Base-by-base conservation (phyloP, 2,113 vertebrate genomes). In the Pterophyllum scalare region DNA sequence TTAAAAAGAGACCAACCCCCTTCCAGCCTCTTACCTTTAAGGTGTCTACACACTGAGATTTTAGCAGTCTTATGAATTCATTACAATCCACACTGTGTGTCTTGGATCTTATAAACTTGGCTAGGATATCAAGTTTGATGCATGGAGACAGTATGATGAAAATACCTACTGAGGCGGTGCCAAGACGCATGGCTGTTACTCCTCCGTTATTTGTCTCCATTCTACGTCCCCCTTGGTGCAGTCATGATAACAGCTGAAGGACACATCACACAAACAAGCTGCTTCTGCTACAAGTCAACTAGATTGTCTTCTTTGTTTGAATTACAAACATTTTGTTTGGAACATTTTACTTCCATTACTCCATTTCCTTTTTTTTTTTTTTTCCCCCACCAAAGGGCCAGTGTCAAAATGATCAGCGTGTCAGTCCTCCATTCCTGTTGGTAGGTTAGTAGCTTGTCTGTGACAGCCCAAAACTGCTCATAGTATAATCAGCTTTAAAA, bases 161-260 rank as follows among this genome's bases (percentile, higher is more conserved):
- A 72, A 72, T 72, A 72, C 67, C 67, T 72, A 72, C 67, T 72
- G 67, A 72, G 46, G 67, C 46, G 26, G 67, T 3, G 67, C 67
- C 67, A 72, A 72, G 67, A 72, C 49, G 67, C 67, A 72, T 52
- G 67, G 46, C 67, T 72, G 67, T 72, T 72, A 72, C 67, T 72
- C 67, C 46, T 72, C 67, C 67, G 46, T 54, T 72, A 72, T 72
- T 72, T 72, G 67, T 72, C 67, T 72, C 67, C 67, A 72, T 72
- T 26, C 67, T 72, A 72, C 46, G 46, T 72, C 67, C 67, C 67
- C 46, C 46, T 72, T 72, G 67, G 67, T 49, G 67, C 67, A 54
- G 67, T 72, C 67, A 72, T 72, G 67, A 72, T 72, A 72, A 72
- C 67, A 72, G 67, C 67, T 72, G 67, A 72, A 54, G 67, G 67